Conservation (phyloP, 2,797 vertebrate genomes). For the Gallinago stenura region DNA sequence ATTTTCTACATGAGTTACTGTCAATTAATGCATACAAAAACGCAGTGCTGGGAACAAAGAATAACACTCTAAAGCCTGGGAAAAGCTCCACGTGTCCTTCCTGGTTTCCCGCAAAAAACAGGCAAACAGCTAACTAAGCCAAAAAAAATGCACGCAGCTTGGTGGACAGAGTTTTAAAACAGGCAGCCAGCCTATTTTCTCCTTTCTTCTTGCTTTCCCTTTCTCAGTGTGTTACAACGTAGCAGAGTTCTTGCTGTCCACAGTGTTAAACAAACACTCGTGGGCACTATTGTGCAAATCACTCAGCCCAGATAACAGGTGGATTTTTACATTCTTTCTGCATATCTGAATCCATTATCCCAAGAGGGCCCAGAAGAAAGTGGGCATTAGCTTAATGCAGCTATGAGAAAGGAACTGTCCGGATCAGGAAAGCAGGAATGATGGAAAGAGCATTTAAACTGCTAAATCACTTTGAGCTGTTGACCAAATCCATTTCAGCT, state of each 20-base stretch:
- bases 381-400: conserved; percentile 59
- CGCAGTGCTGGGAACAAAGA: conserved; percentile 32
- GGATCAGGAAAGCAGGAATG: conserved; percentile 1
- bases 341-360: conserved; percentile 65
- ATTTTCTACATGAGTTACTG: conserved; percentile 33
- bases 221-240: neutral
- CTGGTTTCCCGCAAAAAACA: conserved; percentile 42
- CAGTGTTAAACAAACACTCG: conserved; percentile 30
- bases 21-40: conserved; percentile 8
- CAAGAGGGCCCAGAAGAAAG: conserved; percentile 34
- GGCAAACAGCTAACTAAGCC: conserved; percentile 40
- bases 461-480: conserved; percentile 34
- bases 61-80: conserved; percentile 7
- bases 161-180: neutral
- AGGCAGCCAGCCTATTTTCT: neutral
- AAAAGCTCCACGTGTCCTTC: conserved; percentile 24
- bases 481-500: conserved; percentile 57
- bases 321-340: conserved; percentile 72
- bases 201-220: neutral
- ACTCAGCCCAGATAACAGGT: conserved; percentile 9
- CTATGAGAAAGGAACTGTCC: conserved; percentile 51
- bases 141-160: conserved; percentile 23
- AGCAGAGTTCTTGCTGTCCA: neutral
- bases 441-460: conserved; percentile 17
- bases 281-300: neutral